phyloP scores from a whole-genome alignment of 2,797 vertebrate genomes.

The Sparus aurata region DNA sequence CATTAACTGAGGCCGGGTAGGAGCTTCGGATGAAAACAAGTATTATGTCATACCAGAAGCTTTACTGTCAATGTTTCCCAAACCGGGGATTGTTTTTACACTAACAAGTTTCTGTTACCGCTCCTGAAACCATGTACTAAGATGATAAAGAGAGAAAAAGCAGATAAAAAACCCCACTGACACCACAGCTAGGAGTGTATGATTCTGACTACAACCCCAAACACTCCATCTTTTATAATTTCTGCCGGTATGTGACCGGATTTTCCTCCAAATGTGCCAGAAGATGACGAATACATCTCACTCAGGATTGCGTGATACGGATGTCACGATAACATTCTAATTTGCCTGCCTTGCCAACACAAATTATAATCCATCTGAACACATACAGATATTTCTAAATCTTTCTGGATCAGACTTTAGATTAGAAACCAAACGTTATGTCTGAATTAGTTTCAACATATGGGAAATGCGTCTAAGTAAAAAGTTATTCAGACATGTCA shows the following conservation, averaged over 20 bases:
- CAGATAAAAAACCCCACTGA: background rate
- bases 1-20: background rate
- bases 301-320: background rate
- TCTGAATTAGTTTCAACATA: background rate
- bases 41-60: background rate
- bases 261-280: constrained; percentile 5
- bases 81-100: background rate
- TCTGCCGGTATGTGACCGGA: background rate
- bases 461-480: background rate
- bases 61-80: background rate
- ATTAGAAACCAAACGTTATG: background rate
- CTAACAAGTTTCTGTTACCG: background rate
- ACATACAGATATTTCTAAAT: background rate
- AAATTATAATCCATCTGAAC: background rate
- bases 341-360: background rate
- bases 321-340: background rate
- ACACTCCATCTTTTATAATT: background rate
- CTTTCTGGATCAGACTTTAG: background rate
- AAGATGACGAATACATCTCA: background rate
- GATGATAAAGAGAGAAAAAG: background rate
- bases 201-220: too few species aligned
- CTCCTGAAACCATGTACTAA: background rate
- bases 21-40: background rate
- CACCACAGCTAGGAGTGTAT: background rate
- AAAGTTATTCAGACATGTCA: background rate